Evolutionary conservation across 2,113 vertebrate species (phyloP).

Genomic region (Riparia riparia): DNA sequence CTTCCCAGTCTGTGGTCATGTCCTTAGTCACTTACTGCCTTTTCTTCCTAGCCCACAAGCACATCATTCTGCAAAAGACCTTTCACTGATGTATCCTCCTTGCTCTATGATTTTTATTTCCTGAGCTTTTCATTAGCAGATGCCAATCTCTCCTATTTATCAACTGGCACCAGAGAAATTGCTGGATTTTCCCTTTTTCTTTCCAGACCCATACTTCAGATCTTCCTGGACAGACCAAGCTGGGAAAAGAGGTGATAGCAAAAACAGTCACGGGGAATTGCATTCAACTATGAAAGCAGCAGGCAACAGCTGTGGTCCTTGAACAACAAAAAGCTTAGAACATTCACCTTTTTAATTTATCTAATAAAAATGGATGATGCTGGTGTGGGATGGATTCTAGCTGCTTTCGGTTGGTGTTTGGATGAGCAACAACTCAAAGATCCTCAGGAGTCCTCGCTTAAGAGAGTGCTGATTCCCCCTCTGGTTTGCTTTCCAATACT

Average conservation of each 20-base stretch:
- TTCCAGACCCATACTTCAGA: not conserved
- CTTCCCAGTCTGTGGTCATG: not conserved
- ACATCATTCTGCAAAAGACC: not conserved
- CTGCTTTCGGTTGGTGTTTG: slow-evolving; percentile 10
- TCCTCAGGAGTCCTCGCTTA: slow-evolving; percentile 38
- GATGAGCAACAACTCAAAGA: slow-evolving; percentile 35
- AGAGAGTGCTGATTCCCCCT: slow-evolving; percentile 43
- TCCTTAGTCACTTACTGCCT: not conserved
- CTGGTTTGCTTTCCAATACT: slow-evolving; percentile 67
- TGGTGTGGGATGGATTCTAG: slow-evolving; percentile 3
- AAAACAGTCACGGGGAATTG: not conserved
- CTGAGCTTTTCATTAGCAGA: not conserved
- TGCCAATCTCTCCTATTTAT: not conserved
- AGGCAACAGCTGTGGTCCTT: slow-evolving; percentile 35
- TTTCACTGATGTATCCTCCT: not conserved
- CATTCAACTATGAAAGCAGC: not conserved
- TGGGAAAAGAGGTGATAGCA: not conserved
- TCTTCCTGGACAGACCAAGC: not conserved
- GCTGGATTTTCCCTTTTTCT: not conserved
- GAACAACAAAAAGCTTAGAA: slow-evolving; percentile 25
- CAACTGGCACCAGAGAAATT: not conserved
- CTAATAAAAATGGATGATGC: slow-evolving; percentile 29
- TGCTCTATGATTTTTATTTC: not conserved
- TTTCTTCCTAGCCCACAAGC: not conserved
- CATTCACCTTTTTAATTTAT: slow-evolving; percentile 53